phyloP scores from a whole-genome alignment of 1,140 invertebrate genomes.

The Cydia splendana region DNA sequence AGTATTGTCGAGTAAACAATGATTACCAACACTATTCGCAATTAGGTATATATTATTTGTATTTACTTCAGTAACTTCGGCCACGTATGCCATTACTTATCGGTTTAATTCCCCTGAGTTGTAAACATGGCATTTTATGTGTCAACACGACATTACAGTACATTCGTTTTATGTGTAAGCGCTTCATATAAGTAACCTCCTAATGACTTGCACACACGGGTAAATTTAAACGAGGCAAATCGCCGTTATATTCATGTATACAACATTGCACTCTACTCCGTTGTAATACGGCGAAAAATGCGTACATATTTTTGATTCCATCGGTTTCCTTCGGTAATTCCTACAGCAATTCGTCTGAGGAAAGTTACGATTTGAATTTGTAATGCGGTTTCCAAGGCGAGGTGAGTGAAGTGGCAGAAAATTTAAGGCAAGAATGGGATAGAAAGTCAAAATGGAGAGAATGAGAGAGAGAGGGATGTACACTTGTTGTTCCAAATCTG shows the following conservation, averaged over 20 bases:
- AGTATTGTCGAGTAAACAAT: too few relatives aligned
- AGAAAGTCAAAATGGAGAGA: neutral
- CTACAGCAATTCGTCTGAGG: neutral
- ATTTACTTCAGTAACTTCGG: neutral
- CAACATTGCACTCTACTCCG: neutral
- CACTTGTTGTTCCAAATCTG: too few relatives aligned
- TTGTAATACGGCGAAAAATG: neutral
- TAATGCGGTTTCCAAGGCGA: neutral
- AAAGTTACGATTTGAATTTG: conserved; percentile 11
- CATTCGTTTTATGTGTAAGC: neutral
- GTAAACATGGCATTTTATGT: conserved; percentile 3
- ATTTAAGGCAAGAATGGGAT: neutral
- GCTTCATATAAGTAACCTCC: conserved; percentile 11
- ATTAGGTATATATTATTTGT: neutral
- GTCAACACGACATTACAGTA: neutral
- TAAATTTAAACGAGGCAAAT: neutral
- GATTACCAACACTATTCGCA: too few relatives aligned
- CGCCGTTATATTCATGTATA: neutral
- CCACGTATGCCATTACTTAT: neutral
- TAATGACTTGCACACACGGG: neutral
- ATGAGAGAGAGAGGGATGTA: neutral
- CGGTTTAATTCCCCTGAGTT: neutral
- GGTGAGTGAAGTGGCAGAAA: neutral
- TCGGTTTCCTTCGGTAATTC: neutral
- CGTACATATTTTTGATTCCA: neutral